Evolutionary conservation across 2,888 invertebrate species (phyloP).

Genomic region (Teinopalpus imperialis): DNA sequence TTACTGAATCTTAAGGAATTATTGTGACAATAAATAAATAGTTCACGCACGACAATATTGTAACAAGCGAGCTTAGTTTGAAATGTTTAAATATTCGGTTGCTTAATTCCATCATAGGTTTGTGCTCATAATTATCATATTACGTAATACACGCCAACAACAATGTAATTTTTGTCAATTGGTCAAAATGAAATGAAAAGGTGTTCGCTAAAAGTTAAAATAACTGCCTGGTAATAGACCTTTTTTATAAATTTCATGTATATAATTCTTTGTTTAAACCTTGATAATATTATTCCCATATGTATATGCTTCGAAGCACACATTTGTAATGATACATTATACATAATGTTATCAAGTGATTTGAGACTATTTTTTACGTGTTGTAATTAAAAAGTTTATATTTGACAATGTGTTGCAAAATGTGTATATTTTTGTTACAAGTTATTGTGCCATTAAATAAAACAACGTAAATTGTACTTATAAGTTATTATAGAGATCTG

Average conservation of each 20-base stretch:
- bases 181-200: neutral
- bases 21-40: slow-evolving; percentile 76
- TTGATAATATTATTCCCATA: slow-evolving; percentile 3
- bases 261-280: neutral
- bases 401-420: slow-evolving; percentile 11
- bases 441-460: slow-evolving; percentile 29
- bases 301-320: neutral
- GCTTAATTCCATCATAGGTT: slow-evolving; percentile 23
- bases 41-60: slow-evolving; percentile 65
- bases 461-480: slow-evolving; percentile 8
- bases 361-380: too few relatives aligned
- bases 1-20: slow-evolving; percentile 39
- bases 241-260: too few relatives aligned
- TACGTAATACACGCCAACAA: slow-evolving; percentile 4
- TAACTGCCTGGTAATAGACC: too few relatives aligned
- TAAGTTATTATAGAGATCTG: slow-evolving; percentile 21
- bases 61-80: slow-evolving; percentile 68
- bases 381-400: neutral
- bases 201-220: slow-evolving; percentile 1
- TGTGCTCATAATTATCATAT: slow-evolving; percentile 22
- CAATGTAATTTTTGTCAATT: slow-evolving; percentile 18
- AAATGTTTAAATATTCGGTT: slow-evolving; percentile 27
- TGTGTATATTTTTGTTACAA: slow-evolving; percentile 35
- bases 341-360: too few relatives aligned
- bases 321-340: neutral